These are phyloP conservation scores for Potamarius usumacintae DNA, from an alignment of 2,113 vertebrate genomes.

Conservation along the genomic window DNA sequence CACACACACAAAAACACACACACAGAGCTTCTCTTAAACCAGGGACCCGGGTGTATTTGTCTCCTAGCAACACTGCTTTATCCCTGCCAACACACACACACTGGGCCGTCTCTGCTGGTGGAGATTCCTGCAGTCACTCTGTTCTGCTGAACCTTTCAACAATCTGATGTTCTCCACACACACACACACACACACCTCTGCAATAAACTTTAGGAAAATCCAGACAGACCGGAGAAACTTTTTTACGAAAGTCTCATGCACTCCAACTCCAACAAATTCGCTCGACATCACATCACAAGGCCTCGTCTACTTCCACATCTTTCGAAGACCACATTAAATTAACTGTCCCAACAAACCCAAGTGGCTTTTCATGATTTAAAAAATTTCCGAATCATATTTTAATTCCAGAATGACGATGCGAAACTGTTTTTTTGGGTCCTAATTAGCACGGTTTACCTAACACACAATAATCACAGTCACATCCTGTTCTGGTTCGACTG, in stretches of 20 bases:
- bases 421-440: not conserved
- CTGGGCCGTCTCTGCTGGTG: slow-evolving; percentile 21
- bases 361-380: not conserved
- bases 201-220: not conserved
- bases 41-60: slow-evolving; percentile 21
- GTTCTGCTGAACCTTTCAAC: not conserved
- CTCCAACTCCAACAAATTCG: not conserved
- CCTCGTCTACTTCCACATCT: not conserved
- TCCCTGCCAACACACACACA: slow-evolving; percentile 9
- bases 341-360: not conserved
- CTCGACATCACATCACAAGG: not conserved
- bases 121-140: slow-evolving; percentile 27
- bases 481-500: not conserved
- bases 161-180: not conserved
- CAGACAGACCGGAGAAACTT: not conserved
- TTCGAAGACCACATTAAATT: not conserved
- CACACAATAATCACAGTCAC: not conserved
- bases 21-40: slow-evolving; percentile 14
- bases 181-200: too few species aligned
- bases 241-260: not conserved
- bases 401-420: not conserved
- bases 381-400: not conserved
- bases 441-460: not conserved
- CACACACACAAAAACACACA: not conserved
- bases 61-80: slow-evolving; percentile 42